These are phyloP conservation scores for Spheniscus humboldti DNA, from an alignment of 2,797 vertebrate genomes.

Conservation along the genomic window DNA sequence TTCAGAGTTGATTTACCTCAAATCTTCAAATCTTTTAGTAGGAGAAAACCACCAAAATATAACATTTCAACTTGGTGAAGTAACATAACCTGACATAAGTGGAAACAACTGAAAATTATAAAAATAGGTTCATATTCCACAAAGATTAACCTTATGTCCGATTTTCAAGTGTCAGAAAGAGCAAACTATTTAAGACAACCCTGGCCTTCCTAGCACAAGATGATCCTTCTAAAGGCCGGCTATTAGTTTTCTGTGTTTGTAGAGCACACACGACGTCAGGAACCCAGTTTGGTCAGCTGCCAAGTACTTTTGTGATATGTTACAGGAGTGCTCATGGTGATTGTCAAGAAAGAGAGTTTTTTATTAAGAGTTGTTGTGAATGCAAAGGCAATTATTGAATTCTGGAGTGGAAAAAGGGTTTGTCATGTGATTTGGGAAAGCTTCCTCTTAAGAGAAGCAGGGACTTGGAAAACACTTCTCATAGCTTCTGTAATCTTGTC, in stretches of 20 bases:
- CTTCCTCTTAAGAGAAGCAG: not conserved
- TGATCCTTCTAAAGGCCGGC: not conserved
- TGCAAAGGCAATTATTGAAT: not conserved
- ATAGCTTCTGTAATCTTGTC: not conserved
- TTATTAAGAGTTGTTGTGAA: not conserved
- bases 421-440: not conserved
- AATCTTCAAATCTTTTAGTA: not conserved
- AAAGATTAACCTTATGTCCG: not conserved
- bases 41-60: not conserved
- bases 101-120: not conserved
- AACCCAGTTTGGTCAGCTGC: not conserved
- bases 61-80: not conserved
- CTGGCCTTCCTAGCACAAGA: not conserved
- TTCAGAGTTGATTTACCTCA: not conserved
- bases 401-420: not conserved
- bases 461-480: not conserved
- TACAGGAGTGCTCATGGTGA: not conserved
- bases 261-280: not conserved
- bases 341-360: not conserved
- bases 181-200: not conserved
- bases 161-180: not conserved
- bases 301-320: not conserved
- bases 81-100: not conserved
- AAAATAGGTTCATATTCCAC: not conserved
- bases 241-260: not conserved